Evolutionary conservation across 2,888 invertebrate species (phyloP), one percentile per base, ranked within the genome.

Genomic region (Drosophila differens): DNA sequence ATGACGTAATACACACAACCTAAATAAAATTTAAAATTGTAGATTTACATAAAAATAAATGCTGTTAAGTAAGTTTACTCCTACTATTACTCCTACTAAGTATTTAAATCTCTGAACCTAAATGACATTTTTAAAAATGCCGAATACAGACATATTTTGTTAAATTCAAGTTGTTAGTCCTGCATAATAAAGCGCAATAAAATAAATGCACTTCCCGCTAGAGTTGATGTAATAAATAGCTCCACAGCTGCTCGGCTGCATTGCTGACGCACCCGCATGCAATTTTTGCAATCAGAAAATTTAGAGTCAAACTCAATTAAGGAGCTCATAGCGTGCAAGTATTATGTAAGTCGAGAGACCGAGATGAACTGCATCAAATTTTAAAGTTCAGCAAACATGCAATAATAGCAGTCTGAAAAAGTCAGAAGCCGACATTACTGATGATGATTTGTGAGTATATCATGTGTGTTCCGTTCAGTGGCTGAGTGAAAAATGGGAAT

Each of bases 361-460:
- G 25, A 63, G 74, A 69, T 82, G 54, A 74, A 58, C 51, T 63
- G 35, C 58, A 62, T 28, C 53, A 30, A n/a, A 57, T 28, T 62
- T 54, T 51, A 41, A 55, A 63, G 75, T 64, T 66, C 66, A 69
- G 41, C 37, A 58, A 60, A 70, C 66, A 59, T 68, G 57, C 63
- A 62, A 49, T 28, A 30, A 28, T 37, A n/a, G 14, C 57, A 47
- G 10, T n/a, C n/a, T 10, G 49, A 67, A 30, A 44, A 14, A 37
- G 14, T 47, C 47, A 35, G 16, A 28, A 41, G n/a, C 25, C 32
- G 60, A 37, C 30, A 37, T 41, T 39, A 35, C 47, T 70, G 51
- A 47, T 14, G 61, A 51, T 61, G 80, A 74, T 70, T 60, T 64
- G 52, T 61, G 58, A 39, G 37, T 32, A 22, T 37, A 35, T 32